These are phyloP conservation scores for Ostrea edulis DNA, from an alignment of 1,140 invertebrate species.

Conservation along the genomic window DNA sequence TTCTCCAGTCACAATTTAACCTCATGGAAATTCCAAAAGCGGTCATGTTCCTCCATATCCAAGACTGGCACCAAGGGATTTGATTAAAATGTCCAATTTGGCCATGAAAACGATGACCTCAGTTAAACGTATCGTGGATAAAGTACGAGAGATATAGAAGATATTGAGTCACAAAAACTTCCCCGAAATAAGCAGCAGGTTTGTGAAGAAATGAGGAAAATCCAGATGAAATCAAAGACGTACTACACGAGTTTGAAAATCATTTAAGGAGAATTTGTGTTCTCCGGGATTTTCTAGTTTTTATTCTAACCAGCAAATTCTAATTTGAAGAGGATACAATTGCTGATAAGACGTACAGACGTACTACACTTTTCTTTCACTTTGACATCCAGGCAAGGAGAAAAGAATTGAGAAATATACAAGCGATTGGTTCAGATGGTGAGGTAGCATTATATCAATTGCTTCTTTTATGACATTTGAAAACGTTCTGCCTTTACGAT, in stretches of 20 bases:
- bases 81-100: neutral
- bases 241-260: constrained; percentile 8
- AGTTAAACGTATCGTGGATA: too few species aligned
- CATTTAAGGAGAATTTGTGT: neutral
- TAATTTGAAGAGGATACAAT: too few species aligned
- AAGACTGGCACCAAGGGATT: neutral
- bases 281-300: too few species aligned
- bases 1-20: neutral
- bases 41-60: neutral
- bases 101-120: too few species aligned
- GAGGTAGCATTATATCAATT: constrained; percentile 20
- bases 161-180: too few species aligned
- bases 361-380: too few species aligned
- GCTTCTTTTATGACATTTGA: constrained; percentile 21
- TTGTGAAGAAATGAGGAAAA: neutral
- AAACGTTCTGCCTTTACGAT: neutral
- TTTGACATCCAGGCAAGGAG: neutral
- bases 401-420: constrained; percentile 11
- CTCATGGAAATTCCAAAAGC: constrained; percentile 15
- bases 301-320: too few species aligned
- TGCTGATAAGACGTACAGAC: too few species aligned
- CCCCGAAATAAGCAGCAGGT: constrained; percentile 21
- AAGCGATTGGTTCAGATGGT: constrained; percentile 27
- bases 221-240: constrained; percentile 19
- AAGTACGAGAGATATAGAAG: too few species aligned